Conservation (phyloP, 2,797 vertebrate species). For the Pempheris klunzingeri region DNA sequence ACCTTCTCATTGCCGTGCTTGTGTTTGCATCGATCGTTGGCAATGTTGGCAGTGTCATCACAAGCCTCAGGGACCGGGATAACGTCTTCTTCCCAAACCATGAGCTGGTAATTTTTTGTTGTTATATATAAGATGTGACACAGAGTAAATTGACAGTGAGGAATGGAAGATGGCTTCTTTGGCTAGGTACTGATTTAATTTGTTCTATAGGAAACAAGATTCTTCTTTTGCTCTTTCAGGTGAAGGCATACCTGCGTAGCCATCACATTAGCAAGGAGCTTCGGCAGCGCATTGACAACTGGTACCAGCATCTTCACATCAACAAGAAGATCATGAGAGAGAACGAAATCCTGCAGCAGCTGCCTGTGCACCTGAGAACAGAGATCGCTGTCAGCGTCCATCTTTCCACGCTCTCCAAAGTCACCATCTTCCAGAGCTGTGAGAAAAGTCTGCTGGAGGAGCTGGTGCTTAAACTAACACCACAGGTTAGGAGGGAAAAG, state of each 20-base stretch:
- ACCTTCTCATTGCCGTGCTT: conserved; percentile 93
- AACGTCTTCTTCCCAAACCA: conserved; percentile 91
- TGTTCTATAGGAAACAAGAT: not conserved
- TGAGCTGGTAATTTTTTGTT: conserved; percentile 80
- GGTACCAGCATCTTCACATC: conserved; percentile 94
- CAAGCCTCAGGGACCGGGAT: conserved; percentile 86
- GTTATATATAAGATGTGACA: not conserved
- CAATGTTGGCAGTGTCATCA: conserved; percentile 89
- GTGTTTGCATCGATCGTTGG: conserved; percentile 94
- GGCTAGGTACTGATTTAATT: not conserved
- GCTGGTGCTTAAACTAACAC: conserved; percentile 92
- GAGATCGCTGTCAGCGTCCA: conserved; percentile 92
- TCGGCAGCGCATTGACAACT: conserved; percentile 85
- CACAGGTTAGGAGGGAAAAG: conserved; percentile 82
- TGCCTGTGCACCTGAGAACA: conserved; percentile 88
- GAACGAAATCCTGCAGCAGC: conserved; percentile 86
- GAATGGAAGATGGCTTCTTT: not conserved
- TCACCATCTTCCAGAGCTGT: conserved; percentile 93
- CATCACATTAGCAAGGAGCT: conserved; percentile 82
- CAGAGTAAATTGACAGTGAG: not conserved
- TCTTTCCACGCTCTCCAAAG: conserved; percentile 90
- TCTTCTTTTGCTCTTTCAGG: conserved; percentile 57
- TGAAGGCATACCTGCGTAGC: conserved; percentile 88
- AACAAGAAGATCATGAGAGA: conserved; percentile 93
- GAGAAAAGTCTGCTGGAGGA: conserved; percentile 91